Evolutionary conservation across 2,113 vertebrate species (phyloP), one percentile per base, ranked within the genome.

Genomic region (Chionodraco myersi): DNA sequence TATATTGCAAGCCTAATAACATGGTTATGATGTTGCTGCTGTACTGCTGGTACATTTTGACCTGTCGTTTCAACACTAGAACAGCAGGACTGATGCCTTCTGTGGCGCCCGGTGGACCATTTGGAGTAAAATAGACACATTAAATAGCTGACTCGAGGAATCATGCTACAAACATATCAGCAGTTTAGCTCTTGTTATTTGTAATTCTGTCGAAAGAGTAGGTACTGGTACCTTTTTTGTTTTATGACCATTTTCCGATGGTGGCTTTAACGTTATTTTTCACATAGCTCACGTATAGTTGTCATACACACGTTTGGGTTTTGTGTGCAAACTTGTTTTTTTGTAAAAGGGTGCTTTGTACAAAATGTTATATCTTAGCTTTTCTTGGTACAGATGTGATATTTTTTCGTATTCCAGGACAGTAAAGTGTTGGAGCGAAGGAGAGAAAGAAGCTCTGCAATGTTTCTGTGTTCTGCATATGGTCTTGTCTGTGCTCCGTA

Each of bases 401-500:
- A 96, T 97, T 96, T 97, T 98, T 97, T 96, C 96, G 77, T 97
- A 97, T 96, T 41, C 95, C 94, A 96, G 96, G 95, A 96, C 94
- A 93, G 96, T 96, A 95, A 97, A 95, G 95, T 95, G 95, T 96
- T 96, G 96, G 96, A 96, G 97, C 95, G 95, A 95, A 95, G 94
- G 94, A 95, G 88, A 85, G 75, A 87, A 87, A 91, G 53, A 77
- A 79, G 87, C 87, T 81, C 83, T 94, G 90, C 89, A 82, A 84
- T 95, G 97, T 97, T 96, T 97, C 96, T 95, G 96, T 98, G 96
- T 98, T 96, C 96, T 97, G 96, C 97, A 96, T 96, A 96, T 97
- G 97, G 97, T 98, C 96, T 96, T 96, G 97, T 99, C 96, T 98
- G 97, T 97, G 97, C 97, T 97, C 96, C 94, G 96, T 98, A 96